Conservation (phyloP, 1,140 invertebrate genomes). For the Neodiprion virginianus region DNA sequence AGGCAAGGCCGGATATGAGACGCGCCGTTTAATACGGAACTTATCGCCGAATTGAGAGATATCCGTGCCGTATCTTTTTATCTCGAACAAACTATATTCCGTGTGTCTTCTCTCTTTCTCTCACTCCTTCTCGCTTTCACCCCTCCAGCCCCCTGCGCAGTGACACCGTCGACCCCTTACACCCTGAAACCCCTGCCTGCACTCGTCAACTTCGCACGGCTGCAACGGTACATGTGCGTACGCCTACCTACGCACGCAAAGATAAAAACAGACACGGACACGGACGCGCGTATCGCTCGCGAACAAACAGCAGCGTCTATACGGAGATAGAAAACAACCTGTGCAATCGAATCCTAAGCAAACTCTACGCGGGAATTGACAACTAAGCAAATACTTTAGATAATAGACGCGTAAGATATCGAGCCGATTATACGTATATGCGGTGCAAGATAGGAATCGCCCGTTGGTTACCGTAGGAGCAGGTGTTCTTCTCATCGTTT, state of each 20-base stretch:
- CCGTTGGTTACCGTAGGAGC: too few relatives aligned
- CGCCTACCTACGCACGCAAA: too few relatives aligned
- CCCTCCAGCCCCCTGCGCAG: not conserved
- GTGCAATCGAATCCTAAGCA: constrained; percentile 4
- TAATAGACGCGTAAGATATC: not conserved
- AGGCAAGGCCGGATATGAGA: constrained; percentile 31
- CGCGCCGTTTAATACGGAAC: constrained; percentile 26
- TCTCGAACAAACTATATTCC: constrained; percentile 6
- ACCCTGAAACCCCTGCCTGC: too few relatives aligned
- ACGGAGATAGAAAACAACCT: not conserved
- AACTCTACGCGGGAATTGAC: not conserved
- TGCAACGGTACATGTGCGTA: too few relatives aligned
- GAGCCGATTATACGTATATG: not conserved
- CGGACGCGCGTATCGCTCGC: too few relatives aligned
- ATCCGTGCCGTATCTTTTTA: constrained; percentile 18
- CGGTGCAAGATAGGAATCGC: not conserved
- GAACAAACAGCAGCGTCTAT: too few relatives aligned
- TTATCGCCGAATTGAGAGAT: constrained; percentile 43
- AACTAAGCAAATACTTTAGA: constrained; percentile 4
- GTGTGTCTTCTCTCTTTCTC: not conserved
- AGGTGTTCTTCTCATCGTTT: too few relatives aligned
- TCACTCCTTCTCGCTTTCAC: not conserved
- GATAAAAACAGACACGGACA: too few relatives aligned
- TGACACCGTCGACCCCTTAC: too few relatives aligned
- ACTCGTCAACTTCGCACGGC: too few relatives aligned